Evolutionary conservation across 2,113 vertebrate species (phyloP).

Genomic region (Orthonyx spaldingii): DNA sequence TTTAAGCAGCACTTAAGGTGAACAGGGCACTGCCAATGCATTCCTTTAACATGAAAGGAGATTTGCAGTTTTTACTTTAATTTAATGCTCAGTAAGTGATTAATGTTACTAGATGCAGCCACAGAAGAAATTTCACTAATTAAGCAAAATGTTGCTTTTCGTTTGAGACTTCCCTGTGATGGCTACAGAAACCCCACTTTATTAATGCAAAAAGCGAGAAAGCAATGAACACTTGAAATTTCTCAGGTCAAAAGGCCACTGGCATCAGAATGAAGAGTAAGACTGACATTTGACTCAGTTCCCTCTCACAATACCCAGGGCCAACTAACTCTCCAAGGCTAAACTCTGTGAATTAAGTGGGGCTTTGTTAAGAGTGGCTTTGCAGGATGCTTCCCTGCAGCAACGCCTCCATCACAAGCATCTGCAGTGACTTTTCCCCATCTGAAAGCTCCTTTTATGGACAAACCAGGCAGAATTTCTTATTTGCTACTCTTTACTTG

Average conservation of each 20-base stretch:
- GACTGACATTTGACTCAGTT: background rate
- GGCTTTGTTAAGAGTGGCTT: background rate
- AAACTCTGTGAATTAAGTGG: rapidly evolving
- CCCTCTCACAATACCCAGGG: background rate
- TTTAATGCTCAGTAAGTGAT: background rate
- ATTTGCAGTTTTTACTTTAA: background rate
- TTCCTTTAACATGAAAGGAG: background rate
- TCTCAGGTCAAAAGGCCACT: background rate
- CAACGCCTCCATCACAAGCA: background rate
- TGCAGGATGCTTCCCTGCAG: background rate
- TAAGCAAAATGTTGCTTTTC: background rate
- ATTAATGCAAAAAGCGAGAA: background rate
- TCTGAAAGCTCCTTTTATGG: background rate
- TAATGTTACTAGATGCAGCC: background rate
- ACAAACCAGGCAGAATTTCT: background rate
- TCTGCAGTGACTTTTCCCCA: background rate
- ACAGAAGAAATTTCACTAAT: background rate
- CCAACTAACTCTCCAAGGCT: background rate
- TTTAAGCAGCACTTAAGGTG: background rate
- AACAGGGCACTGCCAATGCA: background rate
- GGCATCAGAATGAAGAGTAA: background rate
- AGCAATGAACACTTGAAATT: background rate
- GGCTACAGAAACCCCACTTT: background rate
- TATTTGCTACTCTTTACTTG: background rate
- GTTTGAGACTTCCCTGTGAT: background rate